Conservation (phyloP, 2,113 vertebrate genomes). For the Oncorhynchus masou region DNA sequence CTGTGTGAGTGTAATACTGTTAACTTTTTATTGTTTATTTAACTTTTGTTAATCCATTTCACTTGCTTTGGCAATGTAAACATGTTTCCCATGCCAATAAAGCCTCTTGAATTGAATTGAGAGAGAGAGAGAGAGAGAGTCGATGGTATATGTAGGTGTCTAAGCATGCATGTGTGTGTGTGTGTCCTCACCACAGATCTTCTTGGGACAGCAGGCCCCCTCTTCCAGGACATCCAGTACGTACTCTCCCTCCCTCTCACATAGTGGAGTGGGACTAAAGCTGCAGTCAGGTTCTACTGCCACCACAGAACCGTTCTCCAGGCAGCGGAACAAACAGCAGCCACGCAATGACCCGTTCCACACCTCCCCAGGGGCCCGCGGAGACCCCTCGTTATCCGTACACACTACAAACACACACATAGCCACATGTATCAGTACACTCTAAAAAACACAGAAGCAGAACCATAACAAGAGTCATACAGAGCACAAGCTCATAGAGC, state of each 20-base stretch:
- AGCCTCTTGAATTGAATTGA: neutral
- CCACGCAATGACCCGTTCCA: constrained; percentile 88
- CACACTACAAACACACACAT: constrained; percentile 73
- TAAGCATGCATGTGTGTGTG: neutral
- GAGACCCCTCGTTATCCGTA: constrained; percentile 85
- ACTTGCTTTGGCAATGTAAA: no score
- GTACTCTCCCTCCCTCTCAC: constrained; percentile 88
- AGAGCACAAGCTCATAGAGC: neutral
- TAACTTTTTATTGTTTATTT: no score
- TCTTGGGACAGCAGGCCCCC: constrained; percentile 85
- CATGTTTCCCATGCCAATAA: no score
- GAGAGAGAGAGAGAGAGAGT: neutral
- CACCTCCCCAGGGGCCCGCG: constrained; percentile 82
- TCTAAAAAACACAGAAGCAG: no score
- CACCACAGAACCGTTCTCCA: constrained; percentile 89
- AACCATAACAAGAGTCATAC: no score
- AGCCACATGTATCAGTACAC: neutral
- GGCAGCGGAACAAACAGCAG: constrained; percentile 87
- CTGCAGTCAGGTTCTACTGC: constrained; percentile 85
- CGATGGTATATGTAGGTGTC: neutral
- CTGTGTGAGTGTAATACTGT: no score
- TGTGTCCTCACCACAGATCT: constrained; percentile 86
- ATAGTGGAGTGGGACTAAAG: constrained; percentile 72
- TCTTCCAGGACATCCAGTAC: constrained; percentile 80
- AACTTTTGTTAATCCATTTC: no score